Evolutionary conservation across 2,797 vertebrate genomes (phyloP).

Genomic region (Intellagama lesueurii): DNA sequence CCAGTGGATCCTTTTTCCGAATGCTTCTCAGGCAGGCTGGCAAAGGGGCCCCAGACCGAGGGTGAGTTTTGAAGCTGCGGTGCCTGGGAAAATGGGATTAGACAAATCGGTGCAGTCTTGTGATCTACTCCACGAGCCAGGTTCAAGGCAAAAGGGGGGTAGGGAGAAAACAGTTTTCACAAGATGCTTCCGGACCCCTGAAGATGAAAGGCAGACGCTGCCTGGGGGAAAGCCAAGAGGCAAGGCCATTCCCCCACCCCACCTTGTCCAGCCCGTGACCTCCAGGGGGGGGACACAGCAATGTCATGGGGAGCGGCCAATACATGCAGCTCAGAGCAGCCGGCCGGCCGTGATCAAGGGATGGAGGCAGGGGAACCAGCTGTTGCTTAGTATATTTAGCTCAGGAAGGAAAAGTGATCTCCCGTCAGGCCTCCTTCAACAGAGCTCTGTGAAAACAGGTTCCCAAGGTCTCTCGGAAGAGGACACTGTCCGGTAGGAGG

Average conservation of each 20-base stretch:
- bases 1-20: not conserved
- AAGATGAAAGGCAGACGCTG: not conserved
- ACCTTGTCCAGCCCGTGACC: constrained; percentile 22
- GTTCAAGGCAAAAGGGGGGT: not conserved
- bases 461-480: not conserved
- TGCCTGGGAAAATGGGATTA: not conserved
- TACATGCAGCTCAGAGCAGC: constrained; percentile 8
- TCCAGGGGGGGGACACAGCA: constrained; percentile 42
- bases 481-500: fast-evolving
- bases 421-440: constrained; percentile 10
- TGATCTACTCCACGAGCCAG: not conserved
- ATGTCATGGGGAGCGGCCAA: constrained; percentile 32
- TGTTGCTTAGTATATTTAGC: constrained; percentile 79
- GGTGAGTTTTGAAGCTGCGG: not conserved
- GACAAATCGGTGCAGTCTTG: not conserved
- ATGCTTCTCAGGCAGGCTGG: not conserved
- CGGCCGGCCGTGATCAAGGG: not conserved
- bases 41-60: not conserved
- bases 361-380: constrained; percentile 59
- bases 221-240: fast-evolving
- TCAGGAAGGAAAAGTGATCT: constrained; percentile 72
- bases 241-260: fast-evolving
- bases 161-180: too few relatives aligned
- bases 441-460: not conserved
- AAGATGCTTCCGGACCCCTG: not conserved